Evolutionary conservation across 1,140 invertebrate genomes (phyloP), one percentile per base, ranked within the genome.

Genomic region (Drosophila pruinosa): DNA sequence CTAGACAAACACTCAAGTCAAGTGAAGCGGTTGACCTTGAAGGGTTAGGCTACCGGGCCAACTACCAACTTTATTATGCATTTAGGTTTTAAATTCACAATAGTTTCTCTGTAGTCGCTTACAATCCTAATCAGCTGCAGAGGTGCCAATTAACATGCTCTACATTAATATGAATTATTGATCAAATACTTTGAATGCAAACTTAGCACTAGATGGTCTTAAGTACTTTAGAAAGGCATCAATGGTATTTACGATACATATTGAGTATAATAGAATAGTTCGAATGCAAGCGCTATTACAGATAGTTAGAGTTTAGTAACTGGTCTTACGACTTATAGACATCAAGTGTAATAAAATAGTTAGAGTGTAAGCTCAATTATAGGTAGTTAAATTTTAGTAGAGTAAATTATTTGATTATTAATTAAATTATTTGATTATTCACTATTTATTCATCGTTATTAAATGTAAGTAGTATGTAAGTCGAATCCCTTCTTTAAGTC

Each of bases 11-110:
- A 58, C 47, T 45, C 17, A 21, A 68, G 57, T 39, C 21, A 48
- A 57, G 59, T 64, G 22, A 6, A 45, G 5, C 50, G 36, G 36
- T 47, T 70, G 59, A 70, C 67, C 67, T 64, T 70, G 67, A 48
- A 21, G 34, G 50, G 31, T 41, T 48, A 61, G 26, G 12, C 17
- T 17, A 15, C 21, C 26, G 15, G 14, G 7, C 57, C 41, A 45
- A 36, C 38, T 17, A 34, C 21, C n/a, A 19, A 45, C 28, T 34
- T 36, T 15, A 52, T 61, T 52, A 39, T 24, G 19, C 34, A 31
- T 14, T 21, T 14, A 14, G n/a, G 54, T 22, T 48, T 19, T 12
- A 69, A 6, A 39, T 47, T 39, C 47, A 57, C 21, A 17, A 34
- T 28, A 41, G 43, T 47, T 47, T 24, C 12, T 22, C 26, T 24